Base-by-base conservation (phyloP, 2,113 vertebrate genomes). In the Abramis brama region DNA sequence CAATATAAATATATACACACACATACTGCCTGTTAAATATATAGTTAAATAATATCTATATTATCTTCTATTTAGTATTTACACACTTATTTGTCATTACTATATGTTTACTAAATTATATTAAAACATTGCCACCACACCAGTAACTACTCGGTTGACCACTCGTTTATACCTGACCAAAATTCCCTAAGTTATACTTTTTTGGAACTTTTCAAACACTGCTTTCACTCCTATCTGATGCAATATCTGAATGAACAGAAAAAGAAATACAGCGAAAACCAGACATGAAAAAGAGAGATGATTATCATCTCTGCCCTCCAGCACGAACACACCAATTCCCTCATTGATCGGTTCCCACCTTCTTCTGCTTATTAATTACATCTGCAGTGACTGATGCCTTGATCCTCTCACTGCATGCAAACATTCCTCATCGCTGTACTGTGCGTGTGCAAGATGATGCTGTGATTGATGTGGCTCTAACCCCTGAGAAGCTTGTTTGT, bases 271-370 rank as follows among this genome's bases (percentile, higher is more conserved):
- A 64, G 57, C 30, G 21, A 59, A 76, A 36, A 62, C 21, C 70
- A 55, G 52, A 66, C 17, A 36, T 78, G 39, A 55, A 55, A 87
- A 76, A 71, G 59, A 82, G 27, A 80, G 59, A 85, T 76, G 81
- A 91, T 90, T 91, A 91, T 89, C 86, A 91, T 91, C 92, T 90
- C 71, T 88, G 88, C 92, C 91, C 89, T 91, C 88, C 50, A 82
- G 90, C 71, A 79, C 87, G 85, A 89, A 91, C 92, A 90, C 89
- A 90, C 91, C 89, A 87, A 91, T 91, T 94, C 91, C 93, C 92
- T 94, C 93, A 95, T 93, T 91, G 87, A 90, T 88, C 70, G 15
- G 25, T 77, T 88, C 43, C 25, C 45, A n/a, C 45, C 71, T n/a
- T 79, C 64, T n/a, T 66, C 79, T 73, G 36, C 79, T 87, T 88